phyloP scores from a whole-genome alignment of 2,888 invertebrate genomes.

The Lepidocyrtinus sp. region DNA sequence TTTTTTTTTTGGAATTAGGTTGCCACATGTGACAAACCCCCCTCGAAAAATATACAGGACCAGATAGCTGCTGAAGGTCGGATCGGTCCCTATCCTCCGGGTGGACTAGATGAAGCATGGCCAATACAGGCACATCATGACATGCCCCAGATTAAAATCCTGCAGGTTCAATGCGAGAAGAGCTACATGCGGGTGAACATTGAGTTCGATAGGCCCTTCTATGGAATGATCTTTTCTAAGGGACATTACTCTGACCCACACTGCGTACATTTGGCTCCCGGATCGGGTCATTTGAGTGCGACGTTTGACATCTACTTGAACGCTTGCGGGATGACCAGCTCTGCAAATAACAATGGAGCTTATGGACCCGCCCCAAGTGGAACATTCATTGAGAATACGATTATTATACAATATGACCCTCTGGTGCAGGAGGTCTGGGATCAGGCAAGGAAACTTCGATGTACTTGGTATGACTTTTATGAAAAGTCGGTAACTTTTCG shows the following conservation, averaged over 20 bases:
- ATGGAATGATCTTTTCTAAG: conserved; percentile 95
- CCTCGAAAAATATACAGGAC: conserved; percentile 65
- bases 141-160: conserved; percentile 92
- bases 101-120: conserved; percentile 84
- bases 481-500: conserved; percentile 91
- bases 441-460: conserved; percentile 90
- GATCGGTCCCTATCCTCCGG: conserved; percentile 70
- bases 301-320: conserved; percentile 94
- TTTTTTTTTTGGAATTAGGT: conserved; percentile 45
- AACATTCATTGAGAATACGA: conserved; percentile 94
- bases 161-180: conserved; percentile 95
- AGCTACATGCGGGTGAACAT: conserved; percentile 94
- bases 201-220: conserved; percentile 95
- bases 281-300: conserved; percentile 87
- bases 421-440: conserved; percentile 97
- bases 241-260: conserved; percentile 92
- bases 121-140: conserved; percentile 86
- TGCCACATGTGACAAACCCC: conserved; percentile 65
- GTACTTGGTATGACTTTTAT: conserved; percentile 96
- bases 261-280: conserved; percentile 92
- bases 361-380: conserved; percentile 92
- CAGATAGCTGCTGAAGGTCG: conserved; percentile 69
- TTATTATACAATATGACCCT: conserved; percentile 90
- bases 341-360: conserved; percentile 90
- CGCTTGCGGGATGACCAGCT: conserved; percentile 90